Base-by-base conservation (phyloP, 2,888 invertebrate species). In the Nymphalis urticae region DNA sequence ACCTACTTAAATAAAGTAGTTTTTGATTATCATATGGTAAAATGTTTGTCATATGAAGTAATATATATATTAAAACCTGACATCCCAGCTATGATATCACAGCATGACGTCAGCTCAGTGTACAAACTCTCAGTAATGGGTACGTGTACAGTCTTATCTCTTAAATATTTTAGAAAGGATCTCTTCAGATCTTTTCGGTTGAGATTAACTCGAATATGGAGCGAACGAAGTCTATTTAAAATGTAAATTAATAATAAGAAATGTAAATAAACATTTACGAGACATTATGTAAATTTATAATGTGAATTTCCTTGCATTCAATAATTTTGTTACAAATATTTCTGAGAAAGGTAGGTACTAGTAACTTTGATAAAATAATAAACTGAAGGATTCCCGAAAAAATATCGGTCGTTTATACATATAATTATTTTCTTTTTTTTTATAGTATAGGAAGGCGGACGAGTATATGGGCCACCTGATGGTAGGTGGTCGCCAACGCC, bases 241-340 rank as follows among this genome's bases (percentile, higher is more conserved):
- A 56, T 56, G 54, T 32, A 56, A 56, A 56, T 56, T 32, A 56
- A 27, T 56, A 56, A 56, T 32, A 56, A 51, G 21, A 51, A 51
- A 51, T 51, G n/a, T 56, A 56, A 16, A 24, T 56, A 8, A 7
- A 32, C 17, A 6, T 16, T 5, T 8, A 56, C 17, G 6, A 27
- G 54, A 9, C 10, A 51, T 21, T 51, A 19, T 51, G 51, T 51
- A 10, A 21, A 21, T 32, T 32, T 32, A 51, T 10, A 51, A 51
- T 51, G 19, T 19, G 21, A 51, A 48, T 13, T 42, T 13, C 42
- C 42, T 42, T 42, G 42, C 13, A 13, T 42, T 13, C 3, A 42
- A 42, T 4, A 42, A 42, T 42, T 48, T n/a, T 17, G 51, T 21
- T 51, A 51, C 10, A 10, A 13, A 13, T 42, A 42, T 13, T 42